Conservation (phyloP, 2,888 invertebrate genomes). For the Lobophora halterata region DNA sequence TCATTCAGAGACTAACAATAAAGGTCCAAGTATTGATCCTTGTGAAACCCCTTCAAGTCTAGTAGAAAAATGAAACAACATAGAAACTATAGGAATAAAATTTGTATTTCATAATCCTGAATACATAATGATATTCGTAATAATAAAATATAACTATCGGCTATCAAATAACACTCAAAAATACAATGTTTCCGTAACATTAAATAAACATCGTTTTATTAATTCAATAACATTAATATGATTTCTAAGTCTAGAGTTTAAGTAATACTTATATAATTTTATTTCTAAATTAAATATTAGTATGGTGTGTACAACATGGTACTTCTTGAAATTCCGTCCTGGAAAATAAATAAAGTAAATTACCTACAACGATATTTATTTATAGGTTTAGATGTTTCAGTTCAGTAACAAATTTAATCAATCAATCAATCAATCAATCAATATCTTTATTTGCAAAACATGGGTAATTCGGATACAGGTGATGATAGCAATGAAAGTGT, state of each 20-base stretch:
- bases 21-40: no score
- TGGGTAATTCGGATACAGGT: no score
- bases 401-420: no score
- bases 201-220: constrained; percentile 56
- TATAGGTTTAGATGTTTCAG: no score
- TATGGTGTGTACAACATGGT: constrained; percentile 48
- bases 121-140: constrained; percentile 67
- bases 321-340: constrained; percentile 37
- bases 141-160: constrained; percentile 76
- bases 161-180: constrained; percentile 77
- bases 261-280: constrained; percentile 24
- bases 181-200: constrained; percentile 70
- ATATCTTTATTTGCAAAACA: no score
- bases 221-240: constrained; percentile 43
- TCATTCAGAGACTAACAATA: no score
- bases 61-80: constrained; percentile 49
- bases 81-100: constrained; percentile 72
- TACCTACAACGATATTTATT: no score
- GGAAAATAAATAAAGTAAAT: constrained; percentile 33
- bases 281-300: constrained; percentile 30
- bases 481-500: no score
- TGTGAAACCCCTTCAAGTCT: no score
- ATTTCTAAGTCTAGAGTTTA: constrained; percentile 36
- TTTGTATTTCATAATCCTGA: constrained; percentile 75
- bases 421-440: no score